Evolutionary conservation across 2,797 vertebrate genomes (phyloP).

Genomic region (Cirrhinus molitorella): DNA sequence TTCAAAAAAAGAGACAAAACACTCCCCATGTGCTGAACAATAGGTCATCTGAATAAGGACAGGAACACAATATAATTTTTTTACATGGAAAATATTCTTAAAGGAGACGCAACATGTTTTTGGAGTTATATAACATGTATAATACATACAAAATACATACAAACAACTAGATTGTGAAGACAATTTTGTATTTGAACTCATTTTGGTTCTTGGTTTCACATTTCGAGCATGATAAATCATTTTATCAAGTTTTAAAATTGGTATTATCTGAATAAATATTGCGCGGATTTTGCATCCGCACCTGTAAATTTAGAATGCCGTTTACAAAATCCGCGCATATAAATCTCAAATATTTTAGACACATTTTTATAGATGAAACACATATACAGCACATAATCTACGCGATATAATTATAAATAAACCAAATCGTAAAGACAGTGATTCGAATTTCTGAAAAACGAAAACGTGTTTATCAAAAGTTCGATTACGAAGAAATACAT

Average conservation of each 20-base stretch:
- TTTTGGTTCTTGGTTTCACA: background rate
- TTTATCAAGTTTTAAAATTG: slow-evolving; percentile 35
- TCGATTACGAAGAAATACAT: no score
- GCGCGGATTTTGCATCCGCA: background rate
- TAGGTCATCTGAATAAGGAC: slow-evolving; percentile 45
- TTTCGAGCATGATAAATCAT: background rate
- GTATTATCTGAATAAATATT: background rate
- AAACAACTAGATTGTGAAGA: background rate
- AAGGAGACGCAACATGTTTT: background rate
- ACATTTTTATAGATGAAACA: background rate
- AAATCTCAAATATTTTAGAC: background rate
- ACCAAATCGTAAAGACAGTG: background rate
- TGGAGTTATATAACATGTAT: background rate
- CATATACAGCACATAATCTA: background rate
- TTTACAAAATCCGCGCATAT: background rate
- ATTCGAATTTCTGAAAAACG: background rate
- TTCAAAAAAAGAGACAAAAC: slow-evolving; percentile 71
- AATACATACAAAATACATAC: background rate
- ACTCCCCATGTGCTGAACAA: slow-evolving; percentile 68
- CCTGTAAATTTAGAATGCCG: background rate
- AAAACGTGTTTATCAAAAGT: background rate
- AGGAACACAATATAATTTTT: background rate
- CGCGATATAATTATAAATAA: background rate
- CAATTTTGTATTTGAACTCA: background rate
- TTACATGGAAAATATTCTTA: background rate